Evolutionary conservation across 2,888 invertebrate genomes (phyloP), one percentile per base, ranked within the genome.

Genomic region (Hirtodrosophila duncani): DNA sequence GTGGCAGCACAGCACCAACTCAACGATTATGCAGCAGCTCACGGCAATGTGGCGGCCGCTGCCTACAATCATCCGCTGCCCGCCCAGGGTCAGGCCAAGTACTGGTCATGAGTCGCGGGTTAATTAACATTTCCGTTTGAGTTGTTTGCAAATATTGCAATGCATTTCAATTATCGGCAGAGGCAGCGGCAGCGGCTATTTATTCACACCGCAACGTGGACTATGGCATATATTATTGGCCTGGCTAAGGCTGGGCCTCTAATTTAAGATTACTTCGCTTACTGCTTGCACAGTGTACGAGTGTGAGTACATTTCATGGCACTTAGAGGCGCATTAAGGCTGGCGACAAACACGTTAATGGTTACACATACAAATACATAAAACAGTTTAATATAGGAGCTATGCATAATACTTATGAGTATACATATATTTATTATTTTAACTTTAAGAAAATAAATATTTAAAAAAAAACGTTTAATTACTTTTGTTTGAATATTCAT

Each of bases 71-170:
- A 86, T 68, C 79, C 86, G 6, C 57, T 84, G 50, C 80, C 85
- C 10, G 66, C 83, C 8, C 85, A 85, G 63, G 75, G 75, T 13
- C 71, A 84, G 26, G 81, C 83, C 64, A 86, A 86, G 59, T 86
- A 86, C 65, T 86, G 86, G 86, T 81, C 85, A 51, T 86, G 72
- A 83, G 57, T 81, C 85, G 50, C 85, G 72, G 83, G 57, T 45
- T 23, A 18, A 23, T 41, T 24, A 31, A 30, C 21, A 10, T 29
- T 10, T 30, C 21, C 14, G 10, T 5, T 8, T 10, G 20, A 16
- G 1, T 13, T 18, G 9, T 13, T 17, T 13, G 6, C 14, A 27
- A 50, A 52, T 50, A 37, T 16, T 24, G 10, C 11, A 13, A 37
- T 55, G 56, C 41, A 50, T 31, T 57, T 44, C 26, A 57, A 57